A percentile compares a stretch with the other conserved stretches of the same genome.
phyloP scores from a whole-genome alignment of 2,797 vertebrate species.

The Trachops cirrhosus region DNA sequence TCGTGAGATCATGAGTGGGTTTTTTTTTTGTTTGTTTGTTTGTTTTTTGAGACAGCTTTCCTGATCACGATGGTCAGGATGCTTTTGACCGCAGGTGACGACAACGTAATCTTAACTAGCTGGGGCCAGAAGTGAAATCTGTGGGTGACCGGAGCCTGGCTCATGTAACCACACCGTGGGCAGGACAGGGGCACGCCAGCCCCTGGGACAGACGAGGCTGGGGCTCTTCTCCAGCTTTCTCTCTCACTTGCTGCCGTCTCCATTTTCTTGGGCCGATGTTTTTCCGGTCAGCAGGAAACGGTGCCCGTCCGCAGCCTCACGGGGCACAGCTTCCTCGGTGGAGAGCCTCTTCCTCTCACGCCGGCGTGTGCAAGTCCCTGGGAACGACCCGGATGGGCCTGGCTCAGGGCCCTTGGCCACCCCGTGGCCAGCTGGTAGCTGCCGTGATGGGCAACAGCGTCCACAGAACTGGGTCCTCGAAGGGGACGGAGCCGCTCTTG shows the following conservation, averaged over 20 bases:
- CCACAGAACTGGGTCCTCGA: neutral
- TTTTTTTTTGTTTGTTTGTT: neutral
- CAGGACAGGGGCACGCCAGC: neutral
- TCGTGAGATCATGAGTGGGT: neutral
- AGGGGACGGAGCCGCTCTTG: too few relatives aligned
- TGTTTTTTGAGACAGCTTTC: neutral
- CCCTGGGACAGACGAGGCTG: neutral
- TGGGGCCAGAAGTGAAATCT: neutral
- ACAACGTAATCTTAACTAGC: neutral
- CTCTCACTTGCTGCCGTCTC: neutral
- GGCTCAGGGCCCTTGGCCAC: neutral
- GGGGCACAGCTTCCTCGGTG: neutral
- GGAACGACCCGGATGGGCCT: neutral
- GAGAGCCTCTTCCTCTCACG: neutral
- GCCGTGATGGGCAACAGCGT: neutral
- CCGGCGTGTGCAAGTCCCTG: neutral
- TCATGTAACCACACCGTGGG: neutral
- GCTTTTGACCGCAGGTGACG: neutral
- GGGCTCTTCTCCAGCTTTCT: neutral
- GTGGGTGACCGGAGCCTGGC: neutral
- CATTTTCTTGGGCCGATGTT: neutral
- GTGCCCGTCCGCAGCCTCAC: neutral
- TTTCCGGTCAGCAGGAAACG: neutral
- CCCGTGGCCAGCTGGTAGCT: neutral
- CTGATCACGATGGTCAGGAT: neutral